Conservation (phyloP, 2,113 vertebrate species). For the Poeciliopsis occidentalis region DNA sequence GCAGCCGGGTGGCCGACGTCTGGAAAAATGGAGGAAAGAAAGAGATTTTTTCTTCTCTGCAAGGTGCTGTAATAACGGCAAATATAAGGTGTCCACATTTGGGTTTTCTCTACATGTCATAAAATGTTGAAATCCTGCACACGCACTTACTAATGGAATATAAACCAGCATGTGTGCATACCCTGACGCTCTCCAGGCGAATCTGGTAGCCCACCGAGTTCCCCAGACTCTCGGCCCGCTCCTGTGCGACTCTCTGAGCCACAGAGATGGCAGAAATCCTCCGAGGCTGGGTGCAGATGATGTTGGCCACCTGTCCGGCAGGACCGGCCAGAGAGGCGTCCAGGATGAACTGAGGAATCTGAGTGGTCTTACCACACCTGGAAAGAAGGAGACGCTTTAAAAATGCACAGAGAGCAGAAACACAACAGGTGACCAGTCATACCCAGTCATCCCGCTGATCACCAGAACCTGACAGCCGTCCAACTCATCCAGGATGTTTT, state of each 20-base stretch:
- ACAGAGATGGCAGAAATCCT: slow-evolving; percentile 96
- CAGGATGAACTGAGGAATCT: slow-evolving; percentile 97
- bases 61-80: too few species aligned
- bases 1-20: slow-evolving; percentile 90
- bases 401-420: background rate
- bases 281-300: slow-evolving; percentile 96
- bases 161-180: slow-evolving; percentile 38
- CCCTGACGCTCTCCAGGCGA: slow-evolving; percentile 92
- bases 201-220: slow-evolving; percentile 96
- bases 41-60: too few species aligned
- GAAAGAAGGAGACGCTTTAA: background rate
- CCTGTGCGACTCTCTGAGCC: slow-evolving; percentile 92
- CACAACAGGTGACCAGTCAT: slow-evolving; percentile 51
- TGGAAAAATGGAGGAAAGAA: slow-evolving; percentile 45
- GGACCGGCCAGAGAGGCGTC: slow-evolving; percentile 85
- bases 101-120: too few species aligned
- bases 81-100: background rate
- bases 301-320: slow-evolving; percentile 84
- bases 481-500: slow-evolving; percentile 85
- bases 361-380: slow-evolving; percentile 98
- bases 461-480: slow-evolving; percentile 89
- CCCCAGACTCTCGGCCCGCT: slow-evolving; percentile 89
- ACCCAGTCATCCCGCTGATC: slow-evolving; percentile 98
- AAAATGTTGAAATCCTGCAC: too few species aligned
- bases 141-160: background rate